Conservation (phyloP, 2,797 vertebrate species). For the Lagocephalus sceleratus region DNA sequence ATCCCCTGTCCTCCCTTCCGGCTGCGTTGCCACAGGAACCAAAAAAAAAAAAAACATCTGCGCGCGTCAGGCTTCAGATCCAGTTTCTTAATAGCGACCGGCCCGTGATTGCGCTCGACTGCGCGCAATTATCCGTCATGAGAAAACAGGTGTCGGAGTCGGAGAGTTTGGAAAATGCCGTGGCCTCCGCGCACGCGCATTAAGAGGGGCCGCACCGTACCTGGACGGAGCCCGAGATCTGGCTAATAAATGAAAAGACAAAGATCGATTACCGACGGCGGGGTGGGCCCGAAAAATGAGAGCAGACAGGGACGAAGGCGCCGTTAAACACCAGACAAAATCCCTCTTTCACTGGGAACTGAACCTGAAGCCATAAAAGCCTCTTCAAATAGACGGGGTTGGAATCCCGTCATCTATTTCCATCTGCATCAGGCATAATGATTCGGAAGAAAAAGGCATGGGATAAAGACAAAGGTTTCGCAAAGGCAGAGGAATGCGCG, state of each 20-base stretch:
- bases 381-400: conserved; percentile 59
- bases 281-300: conserved; percentile 30
- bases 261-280: conserved; percentile 23
- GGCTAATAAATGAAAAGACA: conserved; percentile 33
- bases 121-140: conserved; percentile 93
- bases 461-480: conserved; percentile 66
- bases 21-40: conserved; percentile 25
- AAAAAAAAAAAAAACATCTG: too few relatives aligned
- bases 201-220: conserved; percentile 28
- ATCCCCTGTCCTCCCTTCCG: neutral
- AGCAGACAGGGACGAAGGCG: conserved; percentile 33
- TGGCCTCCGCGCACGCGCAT: conserved; percentile 42
- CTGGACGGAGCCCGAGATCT: conserved; percentile 36
- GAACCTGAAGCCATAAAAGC: conserved; percentile 54
- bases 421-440: conserved; percentile 54
- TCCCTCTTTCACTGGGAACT: conserved; percentile 43
- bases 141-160: conserved; percentile 89
- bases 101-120: conserved; percentile 87
- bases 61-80: conserved; percentile 34
- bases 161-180: conserved; percentile 63
- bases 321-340: conserved; percentile 18
- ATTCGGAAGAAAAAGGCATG: conserved; percentile 59
- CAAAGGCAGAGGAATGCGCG: conserved; percentile 63
- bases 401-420: conserved; percentile 60
- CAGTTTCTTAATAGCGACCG: conserved; percentile 79